Percentiles rank a stretch among this genome's conserved stretches.
These are phyloP conservation scores for Lycocorax pyrrhopterus DNA, from an alignment of 2,113 vertebrate species.

Conservation along the genomic window DNA sequence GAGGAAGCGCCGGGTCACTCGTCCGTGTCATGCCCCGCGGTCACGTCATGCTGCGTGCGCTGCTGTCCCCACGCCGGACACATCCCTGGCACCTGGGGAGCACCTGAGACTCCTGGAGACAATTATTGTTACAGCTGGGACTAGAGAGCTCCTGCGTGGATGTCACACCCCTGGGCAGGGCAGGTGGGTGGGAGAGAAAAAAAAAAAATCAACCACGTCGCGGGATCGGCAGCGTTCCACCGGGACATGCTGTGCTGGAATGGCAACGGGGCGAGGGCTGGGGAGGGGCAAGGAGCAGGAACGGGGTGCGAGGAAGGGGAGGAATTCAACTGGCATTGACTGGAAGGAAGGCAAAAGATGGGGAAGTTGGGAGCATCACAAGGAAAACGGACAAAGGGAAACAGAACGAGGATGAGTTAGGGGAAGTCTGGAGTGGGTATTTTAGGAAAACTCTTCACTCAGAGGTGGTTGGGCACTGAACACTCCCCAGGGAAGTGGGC, in stretches of 20 bases:
- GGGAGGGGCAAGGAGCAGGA: background rate
- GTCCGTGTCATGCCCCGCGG: slow-evolving; percentile 18
- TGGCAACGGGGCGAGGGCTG: background rate
- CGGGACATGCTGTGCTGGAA: background rate
- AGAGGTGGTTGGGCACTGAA: background rate
- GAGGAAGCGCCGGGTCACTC: background rate
- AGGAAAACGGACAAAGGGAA: background rate
- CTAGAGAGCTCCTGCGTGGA: background rate
- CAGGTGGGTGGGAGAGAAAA: background rate
- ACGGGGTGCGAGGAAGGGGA: background rate
- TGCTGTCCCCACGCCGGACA: background rate
- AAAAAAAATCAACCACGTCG: background rate
- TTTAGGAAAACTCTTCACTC: background rate
- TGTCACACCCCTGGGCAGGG: background rate
- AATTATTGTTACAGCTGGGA: background rate
- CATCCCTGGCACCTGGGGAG: background rate
- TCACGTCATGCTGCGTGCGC: slow-evolving; percentile 1
- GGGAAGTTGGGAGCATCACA: background rate
- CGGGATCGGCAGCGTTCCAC: background rate
- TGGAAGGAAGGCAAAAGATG: background rate
- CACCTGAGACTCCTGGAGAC: slow-evolving; percentile 9
- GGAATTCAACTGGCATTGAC: background rate
- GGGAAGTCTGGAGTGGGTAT: rapidly evolving
- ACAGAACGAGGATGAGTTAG: rapidly evolving
- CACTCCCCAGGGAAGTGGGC: background rate